These are phyloP conservation scores for Luehdorfia chinensis DNA, from an alignment of 1,140 invertebrate species.

Conservation along the genomic window DNA sequence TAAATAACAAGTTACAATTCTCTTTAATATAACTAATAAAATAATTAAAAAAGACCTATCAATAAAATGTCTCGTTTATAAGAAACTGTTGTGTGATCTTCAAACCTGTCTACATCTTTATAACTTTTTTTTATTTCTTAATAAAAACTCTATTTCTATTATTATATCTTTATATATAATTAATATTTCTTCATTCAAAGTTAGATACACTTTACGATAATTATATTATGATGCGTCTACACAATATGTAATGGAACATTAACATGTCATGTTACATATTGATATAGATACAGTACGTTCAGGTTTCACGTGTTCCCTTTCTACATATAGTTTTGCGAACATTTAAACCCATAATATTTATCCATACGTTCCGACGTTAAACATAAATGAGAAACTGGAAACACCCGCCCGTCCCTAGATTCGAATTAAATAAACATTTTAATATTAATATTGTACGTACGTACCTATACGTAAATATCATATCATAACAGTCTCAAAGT, in stretches of 20 bases:
- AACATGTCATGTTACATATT: slow-evolving; percentile 37
- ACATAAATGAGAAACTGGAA: slow-evolving; percentile 35
- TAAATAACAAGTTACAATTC: slow-evolving; percentile 75
- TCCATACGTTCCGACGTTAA: slow-evolving; percentile 38
- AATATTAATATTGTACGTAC: slow-evolving; percentile 70
- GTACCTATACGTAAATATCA: slow-evolving; percentile 69
- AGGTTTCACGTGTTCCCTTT: slow-evolving; percentile 42
- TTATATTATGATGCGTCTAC: slow-evolving; percentile 22
- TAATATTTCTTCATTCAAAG: slow-evolving; percentile 67
- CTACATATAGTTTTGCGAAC: slow-evolving; percentile 34
- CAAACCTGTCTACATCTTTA: slow-evolving; percentile 52
- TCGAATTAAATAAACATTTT: slow-evolving; percentile 72
- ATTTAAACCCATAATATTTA: slow-evolving; percentile 31
- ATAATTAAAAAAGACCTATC: slow-evolving; percentile 67
- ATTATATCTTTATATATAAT: slow-evolving; percentile 73
- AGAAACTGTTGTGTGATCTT: slow-evolving; percentile 61
- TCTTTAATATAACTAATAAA: slow-evolving; percentile 71
- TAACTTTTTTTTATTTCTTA: slow-evolving; percentile 73
- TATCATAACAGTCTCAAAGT: slow-evolving; percentile 72
- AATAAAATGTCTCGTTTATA: slow-evolving; percentile 55
- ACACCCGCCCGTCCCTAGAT: slow-evolving; percentile 46
- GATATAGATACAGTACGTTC: slow-evolving; percentile 29
- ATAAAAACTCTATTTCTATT: slow-evolving; percentile 75
- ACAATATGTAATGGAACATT: slow-evolving; percentile 39
- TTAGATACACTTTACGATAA: slow-evolving; percentile 68